A percentile compares a stretch with the other conserved stretches of the same genome.
Evolutionary conservation across 1,140 invertebrate genomes (phyloP).

Genomic region (Drosophila obscura): DNA sequence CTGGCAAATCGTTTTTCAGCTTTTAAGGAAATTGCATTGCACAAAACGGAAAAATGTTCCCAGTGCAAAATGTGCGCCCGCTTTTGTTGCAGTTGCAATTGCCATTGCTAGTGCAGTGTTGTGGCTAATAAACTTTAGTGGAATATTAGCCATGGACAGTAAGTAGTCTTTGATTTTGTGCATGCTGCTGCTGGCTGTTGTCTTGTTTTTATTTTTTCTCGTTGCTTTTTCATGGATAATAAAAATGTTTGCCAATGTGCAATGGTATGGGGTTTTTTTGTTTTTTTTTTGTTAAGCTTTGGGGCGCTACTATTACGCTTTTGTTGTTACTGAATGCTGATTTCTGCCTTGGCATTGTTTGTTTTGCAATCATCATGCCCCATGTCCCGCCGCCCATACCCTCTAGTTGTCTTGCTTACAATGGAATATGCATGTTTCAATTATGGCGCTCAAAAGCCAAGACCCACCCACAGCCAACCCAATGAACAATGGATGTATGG

Average conservation of each 20-base stretch:
- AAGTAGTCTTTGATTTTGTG: conserved; percentile 49
- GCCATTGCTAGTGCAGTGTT: conserved; percentile 45
- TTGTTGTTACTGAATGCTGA: conserved; percentile 48
- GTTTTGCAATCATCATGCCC: conserved; percentile 52
- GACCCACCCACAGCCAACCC: conserved; percentile 9
- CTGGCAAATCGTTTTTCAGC: conserved; percentile 62
- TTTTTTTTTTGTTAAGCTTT: conserved; percentile 21
- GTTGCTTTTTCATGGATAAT: conserved; percentile 44
- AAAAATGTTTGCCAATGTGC: conserved; percentile 52
- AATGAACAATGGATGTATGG: conserved; percentile 43
- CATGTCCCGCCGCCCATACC: not conserved
- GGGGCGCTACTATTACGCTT: conserved; percentile 34
- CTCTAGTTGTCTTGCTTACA: conserved; percentile 46
- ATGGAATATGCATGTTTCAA: conserved; percentile 65
- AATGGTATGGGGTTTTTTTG: conserved; percentile 12
- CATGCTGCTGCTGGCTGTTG: not conserved
- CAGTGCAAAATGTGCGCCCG: not conserved
- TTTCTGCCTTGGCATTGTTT: conserved; percentile 62
- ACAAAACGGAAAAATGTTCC: conserved; percentile 36
- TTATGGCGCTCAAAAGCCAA: conserved; percentile 55
- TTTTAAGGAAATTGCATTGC: conserved; percentile 62
- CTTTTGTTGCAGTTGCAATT: conserved; percentile 24
- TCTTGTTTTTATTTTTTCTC: conserved; percentile 3
- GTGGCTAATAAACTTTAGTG: conserved; percentile 56
- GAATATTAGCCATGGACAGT: conserved; percentile 43